phyloP scores from a whole-genome alignment of 2,797 vertebrate species.

The Rousettus madagascariensis region DNA sequence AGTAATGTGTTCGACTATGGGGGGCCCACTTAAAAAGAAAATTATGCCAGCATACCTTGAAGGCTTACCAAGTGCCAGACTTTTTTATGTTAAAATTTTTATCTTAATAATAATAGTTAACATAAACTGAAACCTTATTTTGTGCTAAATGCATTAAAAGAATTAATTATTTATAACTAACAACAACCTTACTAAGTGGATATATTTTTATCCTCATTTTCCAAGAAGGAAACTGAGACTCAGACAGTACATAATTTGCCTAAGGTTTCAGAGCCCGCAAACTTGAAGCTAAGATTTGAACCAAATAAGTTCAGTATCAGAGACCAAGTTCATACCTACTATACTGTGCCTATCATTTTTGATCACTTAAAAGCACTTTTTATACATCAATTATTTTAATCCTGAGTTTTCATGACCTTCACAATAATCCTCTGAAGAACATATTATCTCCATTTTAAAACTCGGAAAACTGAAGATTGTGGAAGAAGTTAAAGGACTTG shows the following conservation, averaged over 20 bases:
- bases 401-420: neutral
- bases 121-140: neutral
- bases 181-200: neutral
- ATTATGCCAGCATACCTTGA: neutral
- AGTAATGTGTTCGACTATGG: neutral
- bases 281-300: neutral
- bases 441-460: neutral
- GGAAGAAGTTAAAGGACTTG: neutral
- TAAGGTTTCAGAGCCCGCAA: neutral
- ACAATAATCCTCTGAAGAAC: neutral
- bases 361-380: neutral
- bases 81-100: neutral
- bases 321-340: neutral
- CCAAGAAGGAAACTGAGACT: neutral
- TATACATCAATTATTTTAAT: conserved; percentile 4
- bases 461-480: neutral
- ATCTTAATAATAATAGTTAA: neutral
- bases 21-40: neutral
- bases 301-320: neutral
- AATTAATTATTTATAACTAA: neutral
- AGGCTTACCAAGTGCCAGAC: neutral
- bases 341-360: neutral
- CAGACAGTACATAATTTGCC: neutral
- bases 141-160: neutral
- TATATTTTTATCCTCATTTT: neutral